These are phyloP conservation scores for Aepyceros melampus DNA, from an alignment of 2,113 vertebrate species.

Conservation along the genomic window DNA sequence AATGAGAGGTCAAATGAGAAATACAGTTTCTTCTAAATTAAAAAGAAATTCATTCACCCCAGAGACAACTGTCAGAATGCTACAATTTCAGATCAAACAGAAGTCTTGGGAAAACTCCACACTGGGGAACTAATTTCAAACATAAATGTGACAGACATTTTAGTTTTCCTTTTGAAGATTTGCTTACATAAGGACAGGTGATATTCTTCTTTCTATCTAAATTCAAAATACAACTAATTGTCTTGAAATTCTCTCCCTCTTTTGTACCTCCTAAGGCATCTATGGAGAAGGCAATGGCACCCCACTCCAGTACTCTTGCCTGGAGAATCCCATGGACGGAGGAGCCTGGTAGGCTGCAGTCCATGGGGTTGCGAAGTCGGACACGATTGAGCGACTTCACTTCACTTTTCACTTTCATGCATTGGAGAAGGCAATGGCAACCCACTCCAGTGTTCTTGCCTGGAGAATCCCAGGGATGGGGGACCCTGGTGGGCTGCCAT, in stretches of 20 bases:
- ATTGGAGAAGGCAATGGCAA: too few relatives aligned
- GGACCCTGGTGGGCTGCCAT: too few relatives aligned
- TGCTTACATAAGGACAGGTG: neutral
- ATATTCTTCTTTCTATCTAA: neutral
- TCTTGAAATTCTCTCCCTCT: neutral
- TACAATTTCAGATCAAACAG: conserved; percentile 7
- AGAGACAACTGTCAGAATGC: neutral
- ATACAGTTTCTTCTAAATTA: neutral
- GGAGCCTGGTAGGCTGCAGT: too few relatives aligned
- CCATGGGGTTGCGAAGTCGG: too few relatives aligned
- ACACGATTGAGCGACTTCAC: too few relatives aligned
- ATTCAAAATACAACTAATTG: neutral
- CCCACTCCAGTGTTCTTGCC: too few relatives aligned
- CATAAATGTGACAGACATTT: neutral
- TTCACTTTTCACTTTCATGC: too few relatives aligned
- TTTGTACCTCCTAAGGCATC: neutral
- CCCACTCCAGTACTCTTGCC: too few relatives aligned
- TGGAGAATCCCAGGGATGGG: too few relatives aligned
- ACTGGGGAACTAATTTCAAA: neutral
- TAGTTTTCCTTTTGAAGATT: neutral
- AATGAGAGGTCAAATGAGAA: neutral
- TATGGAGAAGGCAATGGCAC: too few relatives aligned
- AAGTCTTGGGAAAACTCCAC: neutral
- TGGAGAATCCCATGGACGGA: too few relatives aligned
- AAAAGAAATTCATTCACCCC: neutral